phyloP scores from a whole-genome alignment of 2,113 vertebrate species.

The Cygnus atratus region DNA sequence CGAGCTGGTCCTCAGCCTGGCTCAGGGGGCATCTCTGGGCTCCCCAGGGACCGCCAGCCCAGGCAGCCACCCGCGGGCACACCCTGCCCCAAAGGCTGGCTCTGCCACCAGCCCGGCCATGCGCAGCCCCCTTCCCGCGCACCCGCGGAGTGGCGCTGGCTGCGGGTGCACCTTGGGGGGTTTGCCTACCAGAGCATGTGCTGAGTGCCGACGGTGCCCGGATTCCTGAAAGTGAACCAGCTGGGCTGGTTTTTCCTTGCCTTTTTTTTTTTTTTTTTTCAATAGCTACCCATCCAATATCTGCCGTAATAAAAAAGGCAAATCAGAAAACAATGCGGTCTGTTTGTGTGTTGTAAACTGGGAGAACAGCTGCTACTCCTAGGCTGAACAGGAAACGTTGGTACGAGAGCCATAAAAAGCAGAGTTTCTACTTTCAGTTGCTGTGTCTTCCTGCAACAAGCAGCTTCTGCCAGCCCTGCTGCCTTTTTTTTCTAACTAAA shows the following conservation, averaged over 20 bases:
- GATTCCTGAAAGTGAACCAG: neutral
- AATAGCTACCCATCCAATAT: neutral
- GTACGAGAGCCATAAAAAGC: neutral
- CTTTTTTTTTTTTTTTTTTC: neutral
- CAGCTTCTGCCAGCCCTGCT: neutral
- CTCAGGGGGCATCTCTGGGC: neutral
- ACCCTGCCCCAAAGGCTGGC: neutral
- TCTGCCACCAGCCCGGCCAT: neutral
- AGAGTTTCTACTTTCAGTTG: neutral
- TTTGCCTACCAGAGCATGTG: neutral
- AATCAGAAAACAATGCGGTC: conserved; percentile 25
- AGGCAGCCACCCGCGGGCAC: fast-evolving
- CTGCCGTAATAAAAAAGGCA: conserved; percentile 32
- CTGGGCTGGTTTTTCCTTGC: neutral
- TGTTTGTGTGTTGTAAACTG: conserved; percentile 29
- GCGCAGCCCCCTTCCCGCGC: neutral
- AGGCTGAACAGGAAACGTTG: conserved; percentile 2
- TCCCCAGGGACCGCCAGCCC: fast-evolving
- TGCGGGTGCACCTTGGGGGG: fast-evolving
- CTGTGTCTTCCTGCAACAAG: neutral
- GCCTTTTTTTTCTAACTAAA: neutral
- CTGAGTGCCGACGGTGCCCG: neutral
- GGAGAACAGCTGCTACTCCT: conserved; percentile 33
- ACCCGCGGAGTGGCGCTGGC: neutral
- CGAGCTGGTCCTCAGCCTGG: neutral